phyloP scores from a whole-genome alignment of 1,140 invertebrate species.

The Drosophila lacertosa region DNA sequence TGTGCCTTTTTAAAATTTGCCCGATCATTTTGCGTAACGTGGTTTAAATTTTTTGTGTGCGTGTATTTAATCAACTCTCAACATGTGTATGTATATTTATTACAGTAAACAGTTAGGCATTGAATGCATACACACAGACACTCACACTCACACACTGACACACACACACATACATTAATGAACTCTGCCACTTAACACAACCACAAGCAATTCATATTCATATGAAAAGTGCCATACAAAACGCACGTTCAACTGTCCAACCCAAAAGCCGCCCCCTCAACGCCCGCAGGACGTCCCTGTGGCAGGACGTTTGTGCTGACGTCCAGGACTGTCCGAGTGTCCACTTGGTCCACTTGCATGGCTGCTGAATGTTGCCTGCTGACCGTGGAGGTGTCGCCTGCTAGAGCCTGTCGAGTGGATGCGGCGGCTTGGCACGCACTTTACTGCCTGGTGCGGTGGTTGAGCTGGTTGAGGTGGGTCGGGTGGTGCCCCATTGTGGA shows the following conservation, averaged over 20 bases:
- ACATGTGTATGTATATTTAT: conserved; percentile 16
- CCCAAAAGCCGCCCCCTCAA: conserved; percentile 3
- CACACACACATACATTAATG: conserved; percentile 35
- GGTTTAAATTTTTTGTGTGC: conserved; percentile 27
- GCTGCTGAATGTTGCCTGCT: conserved; percentile 7
- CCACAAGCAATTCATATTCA: conserved; percentile 81
- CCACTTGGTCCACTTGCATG: conserved; percentile 49
- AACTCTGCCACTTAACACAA: conserved; percentile 73
- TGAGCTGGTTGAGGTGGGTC: too few relatives aligned
- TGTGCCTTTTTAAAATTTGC: conserved; percentile 20
- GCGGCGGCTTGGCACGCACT: conserved; percentile 50
- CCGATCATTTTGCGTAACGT: conserved; percentile 37
- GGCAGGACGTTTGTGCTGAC: conserved; percentile 18
- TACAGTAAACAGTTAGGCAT: conserved; percentile 17
- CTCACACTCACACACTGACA: background rate
- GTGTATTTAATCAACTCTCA: conserved; percentile 23
- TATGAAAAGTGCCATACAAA: conserved; percentile 70
- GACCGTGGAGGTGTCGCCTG: conserved; percentile 52
- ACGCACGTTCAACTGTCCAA: conserved; percentile 47
- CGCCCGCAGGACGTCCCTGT: background rate
- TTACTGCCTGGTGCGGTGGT: conserved; percentile 21
- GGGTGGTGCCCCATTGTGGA: conserved; percentile 24
- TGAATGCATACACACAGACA: conserved; percentile 8
- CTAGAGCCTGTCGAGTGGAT: conserved; percentile 56
- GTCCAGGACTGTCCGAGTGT: conserved; percentile 26